A percentile compares a stretch with the other conserved stretches of the same genome.
These are phyloP conservation scores for Oxyteleia sp. DNA, from an alignment of 2,888 invertebrate genomes.

Conservation along the genomic window DNA sequence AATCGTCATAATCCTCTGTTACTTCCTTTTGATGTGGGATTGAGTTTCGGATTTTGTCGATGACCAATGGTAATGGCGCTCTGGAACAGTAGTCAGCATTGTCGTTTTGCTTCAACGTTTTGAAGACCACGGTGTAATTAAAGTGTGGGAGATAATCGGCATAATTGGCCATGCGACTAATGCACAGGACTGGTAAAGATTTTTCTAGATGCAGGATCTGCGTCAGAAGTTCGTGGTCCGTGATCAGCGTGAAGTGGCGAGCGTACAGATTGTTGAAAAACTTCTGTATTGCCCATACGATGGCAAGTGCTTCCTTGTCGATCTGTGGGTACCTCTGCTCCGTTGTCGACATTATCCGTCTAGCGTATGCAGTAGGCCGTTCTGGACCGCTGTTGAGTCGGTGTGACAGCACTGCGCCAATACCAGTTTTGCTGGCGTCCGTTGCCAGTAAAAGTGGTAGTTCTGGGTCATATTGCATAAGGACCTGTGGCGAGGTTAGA, in stretches of 20 bases:
- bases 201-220: background rate
- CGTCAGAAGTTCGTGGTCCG: background rate
- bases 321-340: background rate
- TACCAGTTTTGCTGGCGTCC: background rate
- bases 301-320: background rate
- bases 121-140: background rate
- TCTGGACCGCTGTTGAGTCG: background rate
- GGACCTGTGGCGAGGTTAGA: constrained; percentile 22
- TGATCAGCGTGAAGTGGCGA: background rate
- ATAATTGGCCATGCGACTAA: constrained; percentile 2
- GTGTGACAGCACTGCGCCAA: background rate
- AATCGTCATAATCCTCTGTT: too few relatives aligned
- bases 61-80: too few relatives aligned
- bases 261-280: background rate
- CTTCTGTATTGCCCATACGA: background rate
- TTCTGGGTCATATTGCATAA: constrained; percentile 19
- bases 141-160: background rate
- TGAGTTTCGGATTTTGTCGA: too few relatives aligned
- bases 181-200: background rate
- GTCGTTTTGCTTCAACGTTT: background rate
- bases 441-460: background rate
- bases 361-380: too few relatives aligned
- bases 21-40: too few relatives aligned
- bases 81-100: background rate
- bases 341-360: too few relatives aligned